Evolutionary conservation across 2,888 invertebrate species (phyloP), one percentile per base, ranked within the genome.

Genomic region (Prosapia bicincta): DNA sequence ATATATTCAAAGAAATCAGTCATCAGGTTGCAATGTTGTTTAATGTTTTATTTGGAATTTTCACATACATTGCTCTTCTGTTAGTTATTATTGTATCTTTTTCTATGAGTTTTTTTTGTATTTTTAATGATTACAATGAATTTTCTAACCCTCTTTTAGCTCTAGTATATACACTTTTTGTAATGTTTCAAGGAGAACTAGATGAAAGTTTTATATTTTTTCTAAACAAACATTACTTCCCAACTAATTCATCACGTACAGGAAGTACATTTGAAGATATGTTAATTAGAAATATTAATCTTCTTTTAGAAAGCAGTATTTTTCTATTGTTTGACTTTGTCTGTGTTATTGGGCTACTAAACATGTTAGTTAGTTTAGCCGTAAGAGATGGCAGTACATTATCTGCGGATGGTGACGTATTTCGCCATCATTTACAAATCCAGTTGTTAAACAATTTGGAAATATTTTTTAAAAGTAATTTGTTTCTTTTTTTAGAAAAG

Each of bases 371-470:
- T 24, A 32, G 72, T 67, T 66, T 72, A 38, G 72, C 72, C 15
- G 72, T 72, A 7, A 26, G 72, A 32, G 72, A 72, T 32, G 67
- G 67, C 10, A 66, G 26, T 10, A 72, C 32, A 0, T 25, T 72
- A 15, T 66, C 26, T 23, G 25, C 66, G 6, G 66, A 30, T 25
- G 72, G 72, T 32, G 54, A 54, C 7, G 66, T 72, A 13, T 72
- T 72, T 72, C 72, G 26, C 24, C 66, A 67, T n/a, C 72, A 66
- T 26, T 67, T 72, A 24, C 72, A 72, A 65, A 72, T 72, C 26
- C 25, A 72, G 15, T 72, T 30, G 72, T 25, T 72, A 20, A 13
- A n/a, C 23, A 30, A 72, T 10, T 32, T 72, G n/a, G 72, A 72
- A 15, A 1, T 28, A 32, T 67, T 72, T 30, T 38, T 66, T 15